Evolutionary conservation across 2,797 vertebrate species (phyloP).

Genomic region (Enteromius argenteus): DNA sequence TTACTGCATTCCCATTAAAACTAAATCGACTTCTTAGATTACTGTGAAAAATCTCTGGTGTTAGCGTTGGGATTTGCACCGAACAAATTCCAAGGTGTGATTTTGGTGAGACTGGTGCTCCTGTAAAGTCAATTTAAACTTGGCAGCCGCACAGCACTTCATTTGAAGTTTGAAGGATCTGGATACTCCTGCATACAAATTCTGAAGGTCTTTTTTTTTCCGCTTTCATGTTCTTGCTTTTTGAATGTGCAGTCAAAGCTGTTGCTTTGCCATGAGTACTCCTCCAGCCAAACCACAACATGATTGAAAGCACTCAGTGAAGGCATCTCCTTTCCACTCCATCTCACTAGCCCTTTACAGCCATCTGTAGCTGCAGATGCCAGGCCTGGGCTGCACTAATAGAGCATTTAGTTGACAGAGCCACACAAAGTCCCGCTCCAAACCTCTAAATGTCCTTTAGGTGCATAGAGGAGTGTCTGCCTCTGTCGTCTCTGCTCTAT

Average conservation of each 20-base stretch:
- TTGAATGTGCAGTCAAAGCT: constrained; percentile 39
- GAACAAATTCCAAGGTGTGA: constrained; percentile 26
- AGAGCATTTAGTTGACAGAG: constrained; percentile 56
- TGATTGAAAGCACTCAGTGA: constrained; percentile 47
- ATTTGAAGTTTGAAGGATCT: constrained; percentile 35
- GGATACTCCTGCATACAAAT: constrained; percentile 6
- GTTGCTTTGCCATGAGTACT: constrained; percentile 34
- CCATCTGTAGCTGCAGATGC: constrained; percentile 53
- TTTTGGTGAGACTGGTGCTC: constrained; percentile 5
- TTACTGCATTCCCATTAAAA: constrained; percentile 58
- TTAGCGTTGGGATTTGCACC: constrained; percentile 10
- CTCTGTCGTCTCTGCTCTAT: constrained; percentile 17
- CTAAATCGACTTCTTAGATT: constrained; percentile 60
- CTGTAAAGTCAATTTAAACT: constrained; percentile 42
- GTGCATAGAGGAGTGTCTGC: constrained; percentile 18
- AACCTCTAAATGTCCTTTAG: constrained; percentile 52
- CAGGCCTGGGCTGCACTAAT: constrained; percentile 46
- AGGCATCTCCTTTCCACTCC: constrained; percentile 39
- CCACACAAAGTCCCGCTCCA: constrained; percentile 33
- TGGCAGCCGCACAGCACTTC: background rate
- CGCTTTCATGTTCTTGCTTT: constrained; percentile 1
- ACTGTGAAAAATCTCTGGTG: constrained; percentile 50
- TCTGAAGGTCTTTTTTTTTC: background rate
- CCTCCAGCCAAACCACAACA: constrained; percentile 18
- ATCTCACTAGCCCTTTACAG: constrained; percentile 35